These are phyloP conservation scores for Aldrovandia affinis DNA, from an alignment of 2,797 vertebrate species.

Conservation along the genomic window DNA sequence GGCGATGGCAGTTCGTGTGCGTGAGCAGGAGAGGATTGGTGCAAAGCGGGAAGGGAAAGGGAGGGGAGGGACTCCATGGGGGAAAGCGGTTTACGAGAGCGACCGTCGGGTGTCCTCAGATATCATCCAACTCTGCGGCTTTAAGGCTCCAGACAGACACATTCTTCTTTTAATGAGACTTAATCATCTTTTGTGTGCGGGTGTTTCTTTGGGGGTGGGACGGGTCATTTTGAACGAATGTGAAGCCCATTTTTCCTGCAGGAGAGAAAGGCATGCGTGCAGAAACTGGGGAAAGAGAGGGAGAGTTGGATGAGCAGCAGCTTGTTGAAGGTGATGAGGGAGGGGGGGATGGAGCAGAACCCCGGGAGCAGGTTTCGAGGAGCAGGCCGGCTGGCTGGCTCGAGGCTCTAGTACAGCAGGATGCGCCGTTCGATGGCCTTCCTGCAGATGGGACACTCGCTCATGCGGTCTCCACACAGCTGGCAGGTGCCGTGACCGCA, in stretches of 20 bases:
- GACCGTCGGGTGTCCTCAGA: not conserved
- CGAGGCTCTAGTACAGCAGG: conserved; percentile 86
- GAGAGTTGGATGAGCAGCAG: not conserved
- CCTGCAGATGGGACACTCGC: conserved; percentile 98
- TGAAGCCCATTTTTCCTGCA: not conserved
- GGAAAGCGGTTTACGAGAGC: too few relatives aligned
- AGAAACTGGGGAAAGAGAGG: not conserved
- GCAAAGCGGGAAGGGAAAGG: not conserved
- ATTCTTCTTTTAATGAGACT: not conserved
- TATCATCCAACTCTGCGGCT: not conserved
- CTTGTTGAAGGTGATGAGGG: too few relatives aligned
- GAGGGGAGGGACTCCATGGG: not conserved
- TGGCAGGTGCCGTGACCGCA: conserved; percentile 98
- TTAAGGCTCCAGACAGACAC: not conserved
- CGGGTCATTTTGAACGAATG: not conserved
- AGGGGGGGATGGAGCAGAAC: not conserved
- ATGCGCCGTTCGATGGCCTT: conserved; percentile 98
- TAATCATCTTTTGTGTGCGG: not conserved
- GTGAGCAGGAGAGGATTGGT: not conserved
- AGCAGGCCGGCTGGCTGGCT: too few relatives aligned
- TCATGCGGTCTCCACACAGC: conserved; percentile 98
- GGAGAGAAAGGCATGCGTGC: not conserved
- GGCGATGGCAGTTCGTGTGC: not conserved
- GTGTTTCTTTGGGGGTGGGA: not conserved
- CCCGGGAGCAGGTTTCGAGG: not conserved